Conservation (phyloP, 2,888 invertebrate species). For the Eupithecia exiguata region DNA sequence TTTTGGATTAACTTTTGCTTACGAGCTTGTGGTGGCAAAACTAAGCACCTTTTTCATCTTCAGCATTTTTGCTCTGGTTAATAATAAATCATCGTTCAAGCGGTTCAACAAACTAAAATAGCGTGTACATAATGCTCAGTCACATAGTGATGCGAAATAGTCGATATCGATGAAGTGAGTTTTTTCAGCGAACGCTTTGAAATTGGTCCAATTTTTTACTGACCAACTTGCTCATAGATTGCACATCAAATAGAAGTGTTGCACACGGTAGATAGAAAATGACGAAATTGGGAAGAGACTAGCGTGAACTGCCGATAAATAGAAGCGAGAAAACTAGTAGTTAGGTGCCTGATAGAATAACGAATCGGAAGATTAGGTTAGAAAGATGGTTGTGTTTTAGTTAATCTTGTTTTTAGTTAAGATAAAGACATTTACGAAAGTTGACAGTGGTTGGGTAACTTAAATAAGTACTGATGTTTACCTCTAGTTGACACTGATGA, state of each 20-base stretch:
- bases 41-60: constrained; percentile 65
- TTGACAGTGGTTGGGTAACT: constrained; percentile 5
- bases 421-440: constrained; percentile 35
- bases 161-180: constrained; percentile 43
- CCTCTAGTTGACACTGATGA: constrained; percentile 3
- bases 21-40: constrained; percentile 60
- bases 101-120: constrained; percentile 53
- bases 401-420: constrained; percentile 38
- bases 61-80: constrained; percentile 65
- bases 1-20: constrained; percentile 42
- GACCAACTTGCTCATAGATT: constrained; percentile 75
- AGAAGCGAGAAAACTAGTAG: constrained; percentile 50
- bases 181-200: constrained; percentile 62
- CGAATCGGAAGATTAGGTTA: constrained; percentile 39
- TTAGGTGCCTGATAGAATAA: constrained; percentile 50
- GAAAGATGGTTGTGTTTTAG: constrained; percentile 45
- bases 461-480: constrained; percentile 23
- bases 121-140: constrained; percentile 70
- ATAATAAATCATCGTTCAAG: constrained; percentile 39
- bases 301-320: constrained; percentile 74
- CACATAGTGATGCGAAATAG: constrained; percentile 58
- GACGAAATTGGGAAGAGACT: constrained; percentile 55
- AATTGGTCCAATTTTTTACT: constrained; percentile 71
- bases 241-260: constrained; percentile 71
- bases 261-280: constrained; percentile 71